These are phyloP conservation scores for Oreochromis tanganicae DNA, from an alignment of 2,113 vertebrate species.

Conservation along the genomic window DNA sequence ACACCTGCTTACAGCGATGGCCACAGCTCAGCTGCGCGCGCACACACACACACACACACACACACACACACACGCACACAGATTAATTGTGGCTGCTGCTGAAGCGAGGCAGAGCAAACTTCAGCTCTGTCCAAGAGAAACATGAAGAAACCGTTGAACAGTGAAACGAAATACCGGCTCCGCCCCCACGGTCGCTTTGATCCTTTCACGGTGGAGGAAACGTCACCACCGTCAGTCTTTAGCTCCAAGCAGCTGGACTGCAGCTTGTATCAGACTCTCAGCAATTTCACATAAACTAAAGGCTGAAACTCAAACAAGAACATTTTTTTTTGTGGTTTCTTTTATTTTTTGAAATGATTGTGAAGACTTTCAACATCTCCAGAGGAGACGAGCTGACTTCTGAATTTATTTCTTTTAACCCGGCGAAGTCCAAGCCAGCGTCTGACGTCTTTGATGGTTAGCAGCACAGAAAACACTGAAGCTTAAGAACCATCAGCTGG, in stretches of 20 bases:
- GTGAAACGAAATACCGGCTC: accelerated
- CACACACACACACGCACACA: background rate
- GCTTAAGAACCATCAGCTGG: background rate
- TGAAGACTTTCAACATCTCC: background rate
- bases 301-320: background rate
- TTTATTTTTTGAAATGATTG: background rate
- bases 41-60: background rate
- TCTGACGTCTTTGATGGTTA: background rate
- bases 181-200: background rate
- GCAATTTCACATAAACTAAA: background rate
- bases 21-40: slow-evolving; percentile 81
- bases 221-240: background rate
- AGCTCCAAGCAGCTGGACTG: background rate
- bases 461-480: background rate
- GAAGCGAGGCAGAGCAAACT: accelerated
- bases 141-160: background rate
- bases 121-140: background rate
- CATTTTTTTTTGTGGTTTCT: background rate
- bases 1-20: slow-evolving; percentile 89
- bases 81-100: background rate
- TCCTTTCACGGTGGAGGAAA: accelerated
- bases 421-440: background rate
- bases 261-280: accelerated
- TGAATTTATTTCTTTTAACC: background rate
- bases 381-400: accelerated